Base-by-base conservation (phyloP, 2,113 vertebrate species). In the Catharus minimus region DNA sequence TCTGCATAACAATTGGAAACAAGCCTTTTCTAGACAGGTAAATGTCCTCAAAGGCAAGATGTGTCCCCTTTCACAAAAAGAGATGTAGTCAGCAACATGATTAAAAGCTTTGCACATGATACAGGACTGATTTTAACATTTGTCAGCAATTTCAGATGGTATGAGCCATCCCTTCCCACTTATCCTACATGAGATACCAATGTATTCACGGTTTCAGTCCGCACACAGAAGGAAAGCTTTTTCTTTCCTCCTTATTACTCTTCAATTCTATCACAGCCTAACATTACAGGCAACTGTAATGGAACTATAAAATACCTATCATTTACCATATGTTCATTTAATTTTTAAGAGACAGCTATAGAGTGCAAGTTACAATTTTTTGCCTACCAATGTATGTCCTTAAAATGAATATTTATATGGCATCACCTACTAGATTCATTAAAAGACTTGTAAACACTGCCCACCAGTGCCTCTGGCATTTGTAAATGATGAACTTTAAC, bases 401-500 rank as follows among this genome's bases (percentile, higher is more conserved):
- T 86, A 86, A 91, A 92, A 93, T 87, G 83, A 97, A 96, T 96
- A 97, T 93, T 97, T 92, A 96, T 91, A 58, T 15, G 36, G 58
- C 73, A 95, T 80, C 43, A 93, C 84, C 79, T 89, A 92, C 77
- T 6, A 10, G 18, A 94, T 73, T 91, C 94, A 95, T 97, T 96
- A 95, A 94, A 96, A 95, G 89, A 38, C 86, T 89, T 92, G 94
- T 94, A 95, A 94, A 86, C 74, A 58, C 10, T 78, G 44, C 44
- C 49, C 75, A 85, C 39, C 58, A 80, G 73, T 72, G 84, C 77
- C 81, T 86, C 75, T 82, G 82, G 89, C 73, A 57, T 56, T 86
- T 73, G 6, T 93, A 95, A 96, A 93, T 95, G 56, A 96, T 77
- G 76, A 95, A 91, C 75, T 80, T 84, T 67, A 84, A 57, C 60